These are phyloP conservation scores for Cheilosia soror DNA, from an alignment of 2,888 invertebrate genomes.

Conservation along the genomic window DNA sequence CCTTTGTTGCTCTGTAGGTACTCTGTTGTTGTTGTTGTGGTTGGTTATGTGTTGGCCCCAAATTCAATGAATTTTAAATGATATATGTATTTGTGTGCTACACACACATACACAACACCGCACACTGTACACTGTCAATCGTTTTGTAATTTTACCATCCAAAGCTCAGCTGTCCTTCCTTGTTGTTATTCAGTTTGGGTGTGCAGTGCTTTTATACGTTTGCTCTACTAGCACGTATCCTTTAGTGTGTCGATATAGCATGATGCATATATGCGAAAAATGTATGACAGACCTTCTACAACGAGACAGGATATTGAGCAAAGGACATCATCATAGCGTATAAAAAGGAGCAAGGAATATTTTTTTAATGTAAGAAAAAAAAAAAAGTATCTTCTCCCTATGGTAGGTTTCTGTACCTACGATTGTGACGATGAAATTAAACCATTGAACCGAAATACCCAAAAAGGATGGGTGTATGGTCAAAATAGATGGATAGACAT, in stretches of 20 bases:
- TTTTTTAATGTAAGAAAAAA: conserved; percentile 56
- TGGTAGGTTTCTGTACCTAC: neutral
- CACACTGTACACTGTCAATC: conserved; percentile 60
- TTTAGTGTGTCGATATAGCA: conserved; percentile 55
- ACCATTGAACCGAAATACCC: conserved; percentile 58
- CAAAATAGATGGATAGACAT: conserved; percentile 13
- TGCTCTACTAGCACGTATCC: conserved; percentile 67
- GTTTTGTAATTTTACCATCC: conserved; percentile 68
- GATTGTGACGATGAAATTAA: conserved; percentile 59
- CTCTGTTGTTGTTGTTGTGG: conserved; percentile 36
- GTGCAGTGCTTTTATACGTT: conserved; percentile 28
- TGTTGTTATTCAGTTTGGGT: conserved; percentile 37
- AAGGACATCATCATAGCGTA: conserved; percentile 16
- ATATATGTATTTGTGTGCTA: conserved; percentile 4
- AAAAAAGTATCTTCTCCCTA: neutral
- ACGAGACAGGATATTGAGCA: conserved; percentile 45
- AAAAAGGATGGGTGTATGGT: conserved; percentile 23
- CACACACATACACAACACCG: conserved; percentile 16
- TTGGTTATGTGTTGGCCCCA: conserved; percentile 60
- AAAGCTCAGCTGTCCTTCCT: conserved; percentile 55
- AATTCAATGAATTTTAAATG: conserved; percentile 77
- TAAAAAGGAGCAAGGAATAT: conserved; percentile 25
- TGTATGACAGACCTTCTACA: conserved; percentile 52
- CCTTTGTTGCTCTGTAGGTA: conserved; percentile 3
- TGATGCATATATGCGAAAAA: conserved; percentile 38